Percentiles rank a stretch among this genome's conserved stretches.
phyloP scores from a whole-genome alignment of 2,113 vertebrate species.

The Hydrolagus affinis region DNA sequence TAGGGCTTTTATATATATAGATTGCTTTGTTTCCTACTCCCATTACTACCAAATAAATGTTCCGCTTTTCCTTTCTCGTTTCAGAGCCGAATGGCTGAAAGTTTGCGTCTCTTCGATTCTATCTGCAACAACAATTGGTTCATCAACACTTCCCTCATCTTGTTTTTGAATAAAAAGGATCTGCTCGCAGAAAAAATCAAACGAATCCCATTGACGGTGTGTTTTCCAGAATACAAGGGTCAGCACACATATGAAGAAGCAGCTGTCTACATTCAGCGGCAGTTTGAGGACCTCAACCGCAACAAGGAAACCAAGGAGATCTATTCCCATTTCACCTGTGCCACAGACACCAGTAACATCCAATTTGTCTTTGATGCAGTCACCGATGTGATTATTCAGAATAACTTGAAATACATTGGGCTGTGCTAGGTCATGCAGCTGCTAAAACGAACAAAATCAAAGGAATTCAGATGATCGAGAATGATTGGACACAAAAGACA shows the following conservation, averaged over 20 bases:
- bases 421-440: conserved; percentile 72
- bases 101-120: conserved; percentile 94
- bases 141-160: conserved; percentile 97
- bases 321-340: conserved; percentile 90
- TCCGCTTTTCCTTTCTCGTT: conserved; percentile 31
- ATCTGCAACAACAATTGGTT: conserved; percentile 99
- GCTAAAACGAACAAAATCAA: conserved; percentile 25
- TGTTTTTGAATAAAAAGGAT: conserved; percentile 99
- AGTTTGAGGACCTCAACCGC: conserved; percentile 98
- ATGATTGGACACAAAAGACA: background rate
- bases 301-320: conserved; percentile 99
- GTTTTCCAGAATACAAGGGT: conserved; percentile 95
- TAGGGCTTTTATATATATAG: too few relatives aligned
- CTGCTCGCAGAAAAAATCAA: conserved; percentile 97
- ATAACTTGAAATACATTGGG: conserved; percentile 98
- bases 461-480: background rate
- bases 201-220: conserved; percentile 88
- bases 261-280: conserved; percentile 92
- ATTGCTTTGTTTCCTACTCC: background rate
- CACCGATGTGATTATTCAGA: conserved; percentile 98
- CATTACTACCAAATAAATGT: background rate
- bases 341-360: conserved; percentile 90
- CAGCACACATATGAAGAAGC: conserved; percentile 97
- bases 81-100: conserved; percentile 97
- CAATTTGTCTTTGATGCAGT: conserved; percentile 98